phyloP scores from a whole-genome alignment of 2,888 invertebrate genomes.

The Torymus texanus region DNA sequence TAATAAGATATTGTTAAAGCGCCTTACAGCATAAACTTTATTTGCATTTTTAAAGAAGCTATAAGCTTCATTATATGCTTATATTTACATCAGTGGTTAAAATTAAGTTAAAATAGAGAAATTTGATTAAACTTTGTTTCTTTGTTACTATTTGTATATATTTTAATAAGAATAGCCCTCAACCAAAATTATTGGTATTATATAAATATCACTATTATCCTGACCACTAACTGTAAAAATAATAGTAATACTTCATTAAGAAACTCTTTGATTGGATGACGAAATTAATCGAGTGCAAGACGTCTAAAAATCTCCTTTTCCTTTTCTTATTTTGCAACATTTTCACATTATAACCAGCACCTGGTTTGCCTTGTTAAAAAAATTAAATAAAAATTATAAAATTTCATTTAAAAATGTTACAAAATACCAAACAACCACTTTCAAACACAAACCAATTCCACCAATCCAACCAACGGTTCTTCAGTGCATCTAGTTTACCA shows the following conservation, averaged over 20 bases:
- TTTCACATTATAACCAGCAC: too few relatives aligned
- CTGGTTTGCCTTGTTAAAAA: too few relatives aligned
- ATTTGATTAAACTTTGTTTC: constrained; percentile 49
- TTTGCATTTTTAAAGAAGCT: constrained; percentile 47
- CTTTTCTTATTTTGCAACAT: too few relatives aligned
- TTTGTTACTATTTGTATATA: constrained; percentile 48
- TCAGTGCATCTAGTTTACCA: constrained; percentile 47
- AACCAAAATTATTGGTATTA: constrained; percentile 54
- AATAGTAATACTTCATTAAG: constrained; percentile 17
- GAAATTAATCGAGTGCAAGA: too few relatives aligned
- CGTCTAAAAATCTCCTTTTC: too few relatives aligned
- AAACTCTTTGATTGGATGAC: constrained; percentile 41
- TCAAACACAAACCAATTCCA: background rate
- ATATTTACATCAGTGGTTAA: constrained; percentile 55
- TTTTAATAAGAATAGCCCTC: constrained; percentile 50
- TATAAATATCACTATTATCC: constrained; percentile 12
- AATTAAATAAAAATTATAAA: too few relatives aligned
- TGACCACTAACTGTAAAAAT: constrained; percentile 31
- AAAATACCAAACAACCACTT: background rate
- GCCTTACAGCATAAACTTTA: constrained; percentile 38
- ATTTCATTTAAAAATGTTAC: too few relatives aligned
- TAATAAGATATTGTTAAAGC: constrained; percentile 47
- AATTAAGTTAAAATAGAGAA: constrained; percentile 45
- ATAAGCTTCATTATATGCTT: constrained; percentile 35
- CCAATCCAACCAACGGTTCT: constrained; percentile 53